phyloP scores from a whole-genome alignment of 2,888 invertebrate species.

The Chrysina gloriosa region DNA sequence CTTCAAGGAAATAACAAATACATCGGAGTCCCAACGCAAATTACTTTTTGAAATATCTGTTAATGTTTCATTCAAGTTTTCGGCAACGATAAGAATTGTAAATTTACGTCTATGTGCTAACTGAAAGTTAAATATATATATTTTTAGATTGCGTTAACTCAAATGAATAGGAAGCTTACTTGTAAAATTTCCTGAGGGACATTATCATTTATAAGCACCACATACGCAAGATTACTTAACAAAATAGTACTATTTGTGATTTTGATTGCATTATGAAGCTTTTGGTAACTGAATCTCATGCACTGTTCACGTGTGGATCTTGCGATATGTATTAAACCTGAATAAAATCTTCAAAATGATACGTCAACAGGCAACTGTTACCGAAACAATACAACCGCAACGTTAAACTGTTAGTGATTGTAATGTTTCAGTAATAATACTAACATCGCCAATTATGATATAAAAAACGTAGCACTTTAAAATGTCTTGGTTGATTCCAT shows the following conservation, averaged over 20 bases:
- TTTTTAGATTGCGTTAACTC: background rate
- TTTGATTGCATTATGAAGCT: background rate
- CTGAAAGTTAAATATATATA: background rate
- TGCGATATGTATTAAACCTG: background rate
- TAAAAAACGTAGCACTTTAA: too few species aligned
- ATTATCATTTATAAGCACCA: background rate
- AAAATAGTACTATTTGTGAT: background rate
- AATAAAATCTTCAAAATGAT: too few species aligned
- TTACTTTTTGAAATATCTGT: background rate
- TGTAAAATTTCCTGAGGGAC: background rate
- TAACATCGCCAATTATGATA: too few species aligned
- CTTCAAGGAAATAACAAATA: background rate
- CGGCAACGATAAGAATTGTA: background rate
- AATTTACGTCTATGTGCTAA: background rate
- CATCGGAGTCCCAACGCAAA: slow-evolving; percentile 23
- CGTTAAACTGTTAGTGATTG: too few species aligned
- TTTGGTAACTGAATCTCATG: background rate
- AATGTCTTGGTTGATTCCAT: too few species aligned
- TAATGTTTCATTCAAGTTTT: background rate
- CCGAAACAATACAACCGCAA: too few species aligned
- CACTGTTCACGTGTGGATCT: background rate
- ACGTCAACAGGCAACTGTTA: too few species aligned
- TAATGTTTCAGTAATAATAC: too few species aligned
- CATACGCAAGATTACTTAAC: background rate
- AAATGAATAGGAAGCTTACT: background rate